phyloP scores from a whole-genome alignment of 2,888 invertebrate species.

The Elysia crispata region DNA sequence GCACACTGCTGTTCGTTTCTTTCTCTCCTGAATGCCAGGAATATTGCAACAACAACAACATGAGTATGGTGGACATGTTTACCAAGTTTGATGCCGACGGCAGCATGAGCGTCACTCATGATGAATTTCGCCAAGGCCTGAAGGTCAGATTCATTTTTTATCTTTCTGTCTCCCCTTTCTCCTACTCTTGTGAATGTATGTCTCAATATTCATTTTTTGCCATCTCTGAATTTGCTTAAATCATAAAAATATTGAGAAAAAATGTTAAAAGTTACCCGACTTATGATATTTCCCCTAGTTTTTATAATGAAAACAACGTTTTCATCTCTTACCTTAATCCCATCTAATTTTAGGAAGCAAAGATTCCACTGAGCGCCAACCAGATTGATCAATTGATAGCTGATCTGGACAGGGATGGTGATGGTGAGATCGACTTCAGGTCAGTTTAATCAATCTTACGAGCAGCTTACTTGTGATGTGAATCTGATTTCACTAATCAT shows the following conservation, averaged over 20 bases:
- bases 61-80: constrained; percentile 73
- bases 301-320: too few relatives aligned
- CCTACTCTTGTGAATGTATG: too few relatives aligned
- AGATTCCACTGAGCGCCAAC: constrained; percentile 67
- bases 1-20: background rate
- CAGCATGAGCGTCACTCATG: constrained; percentile 71
- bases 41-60: constrained; percentile 67
- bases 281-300: too few relatives aligned
- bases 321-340: too few relatives aligned
- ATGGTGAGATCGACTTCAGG: constrained; percentile 76
- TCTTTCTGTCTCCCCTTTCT: too few relatives aligned
- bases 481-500: background rate
- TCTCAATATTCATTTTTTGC: too few relatives aligned
- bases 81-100: constrained; percentile 73
- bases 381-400: constrained; percentile 73
- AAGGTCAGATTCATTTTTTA: constrained; percentile 59
- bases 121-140: constrained; percentile 71
- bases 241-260: too few relatives aligned
- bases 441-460: constrained; percentile 44
- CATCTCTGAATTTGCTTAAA: too few relatives aligned
- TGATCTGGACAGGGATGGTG: constrained; percentile 72
- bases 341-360: constrained; percentile 62
- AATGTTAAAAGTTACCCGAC: too few relatives aligned
- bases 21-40: constrained; percentile 46
- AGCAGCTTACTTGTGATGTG: background rate